Percentiles rank a stretch among this genome's conserved stretches.
These are phyloP conservation scores for Clusia tigrina DNA, from an alignment of 2,888 invertebrate species.

Conservation along the genomic window DNA sequence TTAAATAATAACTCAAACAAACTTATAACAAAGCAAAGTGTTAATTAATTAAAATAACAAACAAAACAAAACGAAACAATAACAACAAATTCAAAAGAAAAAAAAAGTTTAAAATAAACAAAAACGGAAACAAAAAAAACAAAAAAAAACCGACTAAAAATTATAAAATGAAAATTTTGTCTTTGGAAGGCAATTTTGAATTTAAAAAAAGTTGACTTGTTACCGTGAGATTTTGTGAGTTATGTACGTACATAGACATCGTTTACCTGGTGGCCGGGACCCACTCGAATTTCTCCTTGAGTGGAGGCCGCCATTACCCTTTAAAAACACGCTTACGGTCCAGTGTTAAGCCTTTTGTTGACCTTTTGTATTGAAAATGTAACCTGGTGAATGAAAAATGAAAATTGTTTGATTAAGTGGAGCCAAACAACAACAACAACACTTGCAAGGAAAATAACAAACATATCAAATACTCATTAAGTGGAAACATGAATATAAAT, in stretches of 20 bases:
- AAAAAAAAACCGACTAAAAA: neutral
- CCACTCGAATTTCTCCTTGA: slow-evolving; percentile 81
- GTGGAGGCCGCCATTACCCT: slow-evolving; percentile 72
- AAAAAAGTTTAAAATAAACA: neutral
- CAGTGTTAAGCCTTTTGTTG: slow-evolving; percentile 65
- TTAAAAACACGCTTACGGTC: slow-evolving; percentile 65
- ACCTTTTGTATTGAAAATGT: slow-evolving; percentile 60
- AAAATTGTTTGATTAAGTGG: neutral
- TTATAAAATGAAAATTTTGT: neutral
- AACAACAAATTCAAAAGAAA: too few relatives aligned
- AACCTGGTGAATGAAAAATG: slow-evolving; percentile 50
- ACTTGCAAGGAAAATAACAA: neutral
- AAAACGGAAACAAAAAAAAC: neutral
- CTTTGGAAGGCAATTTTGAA: slow-evolving; percentile 36
- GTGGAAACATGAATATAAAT: neutral
- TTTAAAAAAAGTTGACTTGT: slow-evolving; percentile 50
- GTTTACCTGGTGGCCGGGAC: slow-evolving; percentile 79
- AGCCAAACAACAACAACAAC: neutral
- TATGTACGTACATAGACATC: slow-evolving; percentile 73
- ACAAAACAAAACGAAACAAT: too few relatives aligned
- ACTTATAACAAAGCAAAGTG: neutral
- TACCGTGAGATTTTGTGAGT: slow-evolving; percentile 68
- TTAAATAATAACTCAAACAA: neutral
- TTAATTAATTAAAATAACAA: neutral
- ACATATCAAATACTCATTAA: neutral